These are phyloP conservation scores for Hyperoplus immaculatus DNA, from an alignment of 2,797 vertebrate genomes.

Conservation along the genomic window DNA sequence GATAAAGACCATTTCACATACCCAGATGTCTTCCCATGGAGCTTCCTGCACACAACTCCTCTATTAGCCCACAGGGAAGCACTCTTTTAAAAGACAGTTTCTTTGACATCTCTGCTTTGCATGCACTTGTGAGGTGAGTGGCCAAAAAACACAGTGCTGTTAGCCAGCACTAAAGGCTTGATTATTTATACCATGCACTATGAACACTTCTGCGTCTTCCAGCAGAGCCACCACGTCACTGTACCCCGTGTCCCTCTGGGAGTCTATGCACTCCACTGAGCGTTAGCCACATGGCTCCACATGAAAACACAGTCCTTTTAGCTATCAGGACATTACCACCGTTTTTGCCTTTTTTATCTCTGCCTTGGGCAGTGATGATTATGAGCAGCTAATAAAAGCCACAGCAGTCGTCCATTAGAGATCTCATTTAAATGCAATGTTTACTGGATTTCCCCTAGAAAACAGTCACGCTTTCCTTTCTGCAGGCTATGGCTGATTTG, in stretches of 20 bases:
- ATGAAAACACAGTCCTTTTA: conserved; percentile 54
- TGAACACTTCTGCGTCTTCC: conserved; percentile 25
- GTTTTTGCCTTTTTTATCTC: conserved; percentile 33
- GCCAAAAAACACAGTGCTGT: not conserved
- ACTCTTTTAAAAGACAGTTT: not conserved
- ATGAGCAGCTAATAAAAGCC: conserved; percentile 56
- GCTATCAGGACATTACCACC: conserved; percentile 23
- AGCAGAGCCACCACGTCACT: conserved; percentile 15
- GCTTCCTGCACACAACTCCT: not conserved
- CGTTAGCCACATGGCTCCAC: conserved; percentile 48
- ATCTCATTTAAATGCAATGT: conserved; percentile 49
- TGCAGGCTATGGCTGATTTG: conserved; percentile 9
- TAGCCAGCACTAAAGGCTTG: not conserved
- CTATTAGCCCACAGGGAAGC: not conserved
- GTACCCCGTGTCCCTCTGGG: conserved; percentile 2
- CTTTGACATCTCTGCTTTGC: not conserved
- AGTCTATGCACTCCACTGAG: conserved; percentile 40
- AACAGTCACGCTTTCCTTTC: conserved; percentile 37
- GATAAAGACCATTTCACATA: not conserved
- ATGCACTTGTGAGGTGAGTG: not conserved
- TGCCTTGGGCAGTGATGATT: conserved; percentile 42
- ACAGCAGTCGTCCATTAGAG: conserved; percentile 21
- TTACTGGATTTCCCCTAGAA: conserved; percentile 44
- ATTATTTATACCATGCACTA: not conserved
- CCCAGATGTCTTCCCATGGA: not conserved